Conservation (phyloP, 1,140 invertebrate species). For the Frieseomelitta varia region DNA sequence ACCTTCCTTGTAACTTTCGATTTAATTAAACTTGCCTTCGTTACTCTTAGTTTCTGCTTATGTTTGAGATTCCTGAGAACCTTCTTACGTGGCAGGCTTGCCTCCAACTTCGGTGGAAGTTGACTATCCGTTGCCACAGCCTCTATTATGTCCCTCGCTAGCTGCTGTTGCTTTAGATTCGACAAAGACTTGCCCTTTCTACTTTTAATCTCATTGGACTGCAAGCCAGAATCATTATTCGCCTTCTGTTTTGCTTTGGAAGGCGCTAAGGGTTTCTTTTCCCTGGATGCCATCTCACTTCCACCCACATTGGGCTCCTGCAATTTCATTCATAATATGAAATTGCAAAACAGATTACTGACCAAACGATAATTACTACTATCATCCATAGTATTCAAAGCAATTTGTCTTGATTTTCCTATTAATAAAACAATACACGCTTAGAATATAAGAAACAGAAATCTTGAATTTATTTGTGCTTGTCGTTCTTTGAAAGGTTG, state of each 20-base stretch:
- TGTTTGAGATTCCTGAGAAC: conserved; percentile 75
- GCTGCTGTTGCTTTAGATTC: conserved; percentile 73
- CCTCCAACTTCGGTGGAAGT: conserved; percentile 76
- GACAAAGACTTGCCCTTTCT: conserved; percentile 74
- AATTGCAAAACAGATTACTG: conserved; percentile 18
- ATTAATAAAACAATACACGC: neutral
- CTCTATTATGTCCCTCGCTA: conserved; percentile 71
- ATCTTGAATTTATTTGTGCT: neutral
- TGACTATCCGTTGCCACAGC: conserved; percentile 74
- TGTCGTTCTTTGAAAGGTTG: conserved; percentile 11
- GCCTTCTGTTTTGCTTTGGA: conserved; percentile 81
- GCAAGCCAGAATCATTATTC: conserved; percentile 76
- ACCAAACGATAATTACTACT: neutral
- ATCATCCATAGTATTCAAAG: neutral
- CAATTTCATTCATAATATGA: conserved; percentile 62
- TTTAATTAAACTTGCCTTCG: conserved; percentile 74
- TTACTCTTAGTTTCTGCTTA: conserved; percentile 75
- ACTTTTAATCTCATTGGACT: conserved; percentile 71
- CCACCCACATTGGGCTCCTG: conserved; percentile 82
- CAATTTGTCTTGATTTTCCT: conserved; percentile 9
- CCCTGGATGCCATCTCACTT: conserved; percentile 83
- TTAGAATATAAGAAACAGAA: neutral
- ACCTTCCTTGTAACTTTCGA: conserved; percentile 76
- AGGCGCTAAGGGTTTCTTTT: conserved; percentile 82
- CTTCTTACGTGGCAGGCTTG: conserved; percentile 78